phyloP scores from a whole-genome alignment of 2,888 invertebrate genomes.

The Carabus problematicus region DNA sequence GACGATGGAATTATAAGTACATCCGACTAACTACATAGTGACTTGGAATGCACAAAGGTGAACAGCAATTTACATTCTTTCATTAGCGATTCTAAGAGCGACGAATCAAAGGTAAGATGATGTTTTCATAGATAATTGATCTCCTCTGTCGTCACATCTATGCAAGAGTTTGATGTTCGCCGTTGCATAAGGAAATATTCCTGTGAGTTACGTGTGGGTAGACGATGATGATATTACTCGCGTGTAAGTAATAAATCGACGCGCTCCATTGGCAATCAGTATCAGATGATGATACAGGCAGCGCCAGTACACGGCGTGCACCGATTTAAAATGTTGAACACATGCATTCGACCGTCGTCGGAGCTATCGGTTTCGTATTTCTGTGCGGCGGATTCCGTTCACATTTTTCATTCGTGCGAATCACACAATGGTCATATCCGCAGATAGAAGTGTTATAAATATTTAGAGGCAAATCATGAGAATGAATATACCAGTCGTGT shows the following conservation, averaged over 20 bases:
- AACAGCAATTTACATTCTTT: slow-evolving; percentile 34
- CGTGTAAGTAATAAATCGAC: slow-evolving; percentile 36
- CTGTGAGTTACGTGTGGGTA: neutral
- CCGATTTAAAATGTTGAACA: slow-evolving; percentile 34
- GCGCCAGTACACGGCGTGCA: slow-evolving; percentile 7
- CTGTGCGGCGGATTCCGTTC: slow-evolving; percentile 24
- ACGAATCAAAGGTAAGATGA: slow-evolving; percentile 18
- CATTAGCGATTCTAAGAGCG: slow-evolving; percentile 22
- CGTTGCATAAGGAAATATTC: too few relatives aligned
- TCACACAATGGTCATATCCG: slow-evolving; percentile 52
- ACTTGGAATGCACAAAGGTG: slow-evolving; percentile 20
- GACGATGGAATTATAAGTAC: slow-evolving; percentile 17
- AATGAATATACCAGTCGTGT: slow-evolving; percentile 50
- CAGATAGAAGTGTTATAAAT: slow-evolving; percentile 56
- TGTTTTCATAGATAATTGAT: too few relatives aligned
- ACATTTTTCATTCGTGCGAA: slow-evolving; percentile 54
- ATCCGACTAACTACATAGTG: neutral
- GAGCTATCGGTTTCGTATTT: slow-evolving; percentile 24
- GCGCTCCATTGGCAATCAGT: slow-evolving; percentile 28
- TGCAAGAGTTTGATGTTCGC: too few relatives aligned
- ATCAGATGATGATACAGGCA: slow-evolving; percentile 24
- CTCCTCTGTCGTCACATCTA: too few relatives aligned
- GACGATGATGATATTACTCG: slow-evolving; percentile 16
- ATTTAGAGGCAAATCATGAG: slow-evolving; percentile 56
- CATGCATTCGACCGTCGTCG: slow-evolving; percentile 26